A percentile compares a stretch with the other conserved stretches of the same genome.
phyloP scores from a whole-genome alignment of 2,888 invertebrate species.

The Pycnomerus fuliginosus region DNA sequence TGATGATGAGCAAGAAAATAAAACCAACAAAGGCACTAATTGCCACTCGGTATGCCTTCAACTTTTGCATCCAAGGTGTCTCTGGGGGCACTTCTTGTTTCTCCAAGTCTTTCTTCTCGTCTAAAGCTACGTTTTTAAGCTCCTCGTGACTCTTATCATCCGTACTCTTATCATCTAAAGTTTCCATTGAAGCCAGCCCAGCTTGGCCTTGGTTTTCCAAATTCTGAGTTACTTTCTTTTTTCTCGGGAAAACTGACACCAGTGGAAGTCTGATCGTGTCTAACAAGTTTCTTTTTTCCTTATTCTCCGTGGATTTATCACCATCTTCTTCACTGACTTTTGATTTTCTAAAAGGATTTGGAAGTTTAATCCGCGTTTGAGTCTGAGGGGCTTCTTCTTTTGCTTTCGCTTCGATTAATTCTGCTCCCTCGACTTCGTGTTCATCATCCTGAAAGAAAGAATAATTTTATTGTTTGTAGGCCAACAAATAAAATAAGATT shows the following conservation, averaged over 20 bases:
- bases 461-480: no score
- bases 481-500: no score
- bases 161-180: slow-evolving; percentile 70
- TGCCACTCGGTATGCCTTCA: slow-evolving; percentile 67
- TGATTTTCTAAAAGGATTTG: slow-evolving; percentile 60
- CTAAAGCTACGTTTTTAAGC: slow-evolving; percentile 71
- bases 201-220: slow-evolving; percentile 57
- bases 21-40: slow-evolving; percentile 64
- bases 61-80: slow-evolving; percentile 58
- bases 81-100: slow-evolving; percentile 44
- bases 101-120: slow-evolving; percentile 60
- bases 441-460: slow-evolving; percentile 49
- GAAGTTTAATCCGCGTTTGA: slow-evolving; percentile 54
- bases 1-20: slow-evolving; percentile 62
- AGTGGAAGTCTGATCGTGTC: slow-evolving; percentile 66
- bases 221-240: slow-evolving; percentile 50
- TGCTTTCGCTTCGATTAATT: slow-evolving; percentile 42
- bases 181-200: slow-evolving; percentile 79
- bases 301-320: slow-evolving; percentile 39
- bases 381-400: slow-evolving; percentile 42
- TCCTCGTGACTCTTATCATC: slow-evolving; percentile 69
- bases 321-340: slow-evolving; percentile 40
- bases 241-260: slow-evolving; percentile 57
- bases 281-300: slow-evolving; percentile 55
- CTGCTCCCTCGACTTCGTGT: slow-evolving; percentile 51